Conservation (phyloP, 2,113 vertebrate species). For the Eurypyga helias region DNA sequence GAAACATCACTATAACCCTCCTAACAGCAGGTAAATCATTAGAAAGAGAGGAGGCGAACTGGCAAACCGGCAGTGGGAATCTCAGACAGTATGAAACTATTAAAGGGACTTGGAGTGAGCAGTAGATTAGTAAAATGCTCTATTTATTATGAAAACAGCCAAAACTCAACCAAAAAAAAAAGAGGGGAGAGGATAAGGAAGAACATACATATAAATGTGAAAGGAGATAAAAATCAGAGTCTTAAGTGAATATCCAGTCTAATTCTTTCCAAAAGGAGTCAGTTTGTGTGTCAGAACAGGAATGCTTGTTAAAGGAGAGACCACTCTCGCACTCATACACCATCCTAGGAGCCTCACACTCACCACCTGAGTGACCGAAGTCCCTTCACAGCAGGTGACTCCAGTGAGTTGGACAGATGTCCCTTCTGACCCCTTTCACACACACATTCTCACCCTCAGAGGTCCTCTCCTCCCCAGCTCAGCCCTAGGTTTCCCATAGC, state of each 20-base stretch:
- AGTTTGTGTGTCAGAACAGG: background rate
- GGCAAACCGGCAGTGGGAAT: background rate
- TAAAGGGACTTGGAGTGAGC: background rate
- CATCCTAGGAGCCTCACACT: too few species aligned
- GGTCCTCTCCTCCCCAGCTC: too few species aligned
- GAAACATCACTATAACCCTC: background rate
- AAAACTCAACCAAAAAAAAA: background rate
- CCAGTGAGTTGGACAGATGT: too few species aligned
- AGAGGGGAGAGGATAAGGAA: background rate
- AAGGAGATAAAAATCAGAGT: background rate
- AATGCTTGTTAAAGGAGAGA: background rate
- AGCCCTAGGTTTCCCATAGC: too few species aligned
- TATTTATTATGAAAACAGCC: background rate
- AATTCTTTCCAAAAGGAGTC: background rate
- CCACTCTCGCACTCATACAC: too few species aligned
- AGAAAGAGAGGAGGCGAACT: background rate
- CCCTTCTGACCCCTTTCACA: too few species aligned
- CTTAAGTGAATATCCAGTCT: background rate
- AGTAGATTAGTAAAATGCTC: background rate
- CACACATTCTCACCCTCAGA: too few species aligned
- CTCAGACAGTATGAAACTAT: background rate
- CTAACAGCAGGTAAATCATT: background rate
- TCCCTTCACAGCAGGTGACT: too few species aligned
- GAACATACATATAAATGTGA: background rate
- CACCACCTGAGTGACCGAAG: too few species aligned